Base-by-base conservation (phyloP, 1,140 invertebrate species). In the Cotesia glomerata region DNA sequence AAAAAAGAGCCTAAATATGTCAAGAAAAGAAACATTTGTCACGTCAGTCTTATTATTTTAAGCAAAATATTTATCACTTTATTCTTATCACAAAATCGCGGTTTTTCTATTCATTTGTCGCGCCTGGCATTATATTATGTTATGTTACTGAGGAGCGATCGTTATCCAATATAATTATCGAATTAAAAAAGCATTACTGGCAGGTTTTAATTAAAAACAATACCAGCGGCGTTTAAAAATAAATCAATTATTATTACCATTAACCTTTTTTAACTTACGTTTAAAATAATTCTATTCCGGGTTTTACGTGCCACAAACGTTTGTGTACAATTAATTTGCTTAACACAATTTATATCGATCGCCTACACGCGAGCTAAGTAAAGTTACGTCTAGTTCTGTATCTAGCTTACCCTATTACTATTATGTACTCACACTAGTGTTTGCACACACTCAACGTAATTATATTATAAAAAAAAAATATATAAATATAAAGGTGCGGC, bases 231-330 rank as follows among this genome's bases (percentile, higher is more conserved):
- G 39, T 45, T 45, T 45, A 45, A 45, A 45, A 45, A 9, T 45
- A 45, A 45, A 45, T 45, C 39, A 45, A 45, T 45, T 45, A 45
- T 45, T 45, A 45, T 45, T 59, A 34, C 61, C 14, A 71, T 51
- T 71, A 75, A 70, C 69, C 76, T 64, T 76, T 78, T 80, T 81
- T 79, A 79, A 80, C n/a, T n/a, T n/a, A n/a, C 68, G 49, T 77
- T 75, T 72, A 52, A 72, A 59, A 71, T 56, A 64, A 34, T 68
- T 49, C 63, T 71, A 45, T 11, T 7, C 39, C 4, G 39, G 39
- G 39, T 45, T 45, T 45, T 45, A 45, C 39, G 39, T 45, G 39
- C 11, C 11, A 45, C 39, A 45, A 45, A 45, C 39, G 39, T 45
- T 45, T 45, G 39, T 45, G 39, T 45, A n/a, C 61, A 39, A 63